These are phyloP conservation scores for Trinorchestia longiramus DNA, from an alignment of 1,140 invertebrate genomes.

Conservation along the genomic window DNA sequence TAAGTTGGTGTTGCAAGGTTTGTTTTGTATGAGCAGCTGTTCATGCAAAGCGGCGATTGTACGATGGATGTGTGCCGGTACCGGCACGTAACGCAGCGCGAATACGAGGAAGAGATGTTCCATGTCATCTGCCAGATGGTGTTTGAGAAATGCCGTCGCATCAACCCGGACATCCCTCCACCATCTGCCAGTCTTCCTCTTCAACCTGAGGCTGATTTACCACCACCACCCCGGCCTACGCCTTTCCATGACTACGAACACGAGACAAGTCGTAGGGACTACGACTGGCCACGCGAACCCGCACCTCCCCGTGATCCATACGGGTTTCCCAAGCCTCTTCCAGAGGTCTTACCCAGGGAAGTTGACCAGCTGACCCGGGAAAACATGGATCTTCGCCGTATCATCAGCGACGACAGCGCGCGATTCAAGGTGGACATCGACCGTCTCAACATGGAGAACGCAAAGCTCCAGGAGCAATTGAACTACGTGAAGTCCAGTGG, in stretches of 20 bases:
- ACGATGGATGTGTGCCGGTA: constrained; percentile 32
- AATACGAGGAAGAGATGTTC: constrained; percentile 45
- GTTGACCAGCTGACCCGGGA: background rate
- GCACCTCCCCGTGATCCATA: constrained; percentile 27
- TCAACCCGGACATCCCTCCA: constrained; percentile 5
- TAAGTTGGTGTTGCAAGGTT: too few relatives aligned
- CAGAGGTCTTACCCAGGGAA: background rate
- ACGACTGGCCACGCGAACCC: background rate
- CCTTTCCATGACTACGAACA: constrained; percentile 23
- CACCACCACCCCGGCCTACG: background rate
- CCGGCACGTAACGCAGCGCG: constrained; percentile 15
- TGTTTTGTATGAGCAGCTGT: constrained; percentile 5
- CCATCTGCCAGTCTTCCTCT: background rate
- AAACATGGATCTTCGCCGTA: constrained; percentile 11
- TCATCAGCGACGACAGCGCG: constrained; percentile 37
- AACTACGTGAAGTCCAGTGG: constrained; percentile 29
- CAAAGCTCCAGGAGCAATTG: constrained; percentile 21
- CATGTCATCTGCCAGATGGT: constrained; percentile 46
- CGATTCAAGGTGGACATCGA: constrained; percentile 18
- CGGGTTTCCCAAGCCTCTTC: background rate
- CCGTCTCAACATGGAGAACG: constrained; percentile 11
- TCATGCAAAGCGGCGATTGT: constrained; percentile 37
- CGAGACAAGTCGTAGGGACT: background rate
- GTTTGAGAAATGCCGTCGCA: constrained; percentile 22
- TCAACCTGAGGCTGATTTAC: background rate